Base-by-base conservation (phyloP, 53 echinoderm and acorn worm species). In the Stichopus horrens region DNA sequence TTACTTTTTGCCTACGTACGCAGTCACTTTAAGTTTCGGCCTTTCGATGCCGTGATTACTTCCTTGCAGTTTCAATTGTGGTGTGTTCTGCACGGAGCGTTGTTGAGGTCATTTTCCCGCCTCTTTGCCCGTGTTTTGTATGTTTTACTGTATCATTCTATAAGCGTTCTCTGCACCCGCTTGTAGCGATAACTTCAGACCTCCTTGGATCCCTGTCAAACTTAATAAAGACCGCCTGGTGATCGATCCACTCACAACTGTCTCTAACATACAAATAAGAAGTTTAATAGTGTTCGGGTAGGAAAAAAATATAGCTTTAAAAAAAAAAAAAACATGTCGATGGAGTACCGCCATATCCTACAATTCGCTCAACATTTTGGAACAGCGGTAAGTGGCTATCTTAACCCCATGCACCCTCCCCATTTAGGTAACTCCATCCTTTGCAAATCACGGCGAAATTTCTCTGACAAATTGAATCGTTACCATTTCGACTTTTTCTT, bases 391-490 rank as follows among this genome's bases (percentile, higher is more conserved):
- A 85, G 66, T 85, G 23, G 51, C 67, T 67, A 65, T 52, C 85
- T 83, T 85, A 85, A 85, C 71, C 85, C 68, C 85, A 16, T 85
- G 63, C 37, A 67, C 52, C 65, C 65, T 59, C 71, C 66, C 13
- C 85, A 85, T 66, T 21, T 81, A 56, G 71, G 85, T 85, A 85
- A 85, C 65, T 67, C 66, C 85, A 85, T 85, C 23, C 68, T n/a
- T 65, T 51, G 14, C 85, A 65, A 85, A 85, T 85, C 85, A 85
- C 60, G 67, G 66, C 21, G 16, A 85, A 37, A 65, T 66, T 67
- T 67, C 66, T 59, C 60, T 85, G 85, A 85, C 85, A 85, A 85
- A 85, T 85, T 85, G 85, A 85, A 85, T 85, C 23, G 85, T 85
- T 85, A 67, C 52, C 23, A 85, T 65, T 52, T 16, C 52, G 37